A percentile compares a stretch with the other conserved stretches of the same genome.
phyloP scores from a whole-genome alignment of 2,797 vertebrate species.

The Orestias chungarensis region DNA sequence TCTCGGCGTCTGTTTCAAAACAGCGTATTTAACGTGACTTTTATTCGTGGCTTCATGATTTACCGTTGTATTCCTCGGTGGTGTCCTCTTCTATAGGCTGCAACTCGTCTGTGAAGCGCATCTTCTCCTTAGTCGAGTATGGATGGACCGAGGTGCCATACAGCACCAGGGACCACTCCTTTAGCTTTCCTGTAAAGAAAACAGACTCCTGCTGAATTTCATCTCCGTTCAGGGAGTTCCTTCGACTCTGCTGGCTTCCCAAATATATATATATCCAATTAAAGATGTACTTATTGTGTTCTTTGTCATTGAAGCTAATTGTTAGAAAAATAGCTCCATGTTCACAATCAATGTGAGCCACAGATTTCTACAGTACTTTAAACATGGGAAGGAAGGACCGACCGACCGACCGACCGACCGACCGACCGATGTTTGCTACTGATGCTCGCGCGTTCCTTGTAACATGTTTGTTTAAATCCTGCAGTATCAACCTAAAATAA shows the following conservation, averaged over 20 bases:
- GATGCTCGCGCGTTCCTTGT: neutral
- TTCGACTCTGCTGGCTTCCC: neutral
- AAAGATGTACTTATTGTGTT: neutral
- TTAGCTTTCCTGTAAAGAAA: constrained; percentile 91
- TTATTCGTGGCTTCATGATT: constrained; percentile 21
- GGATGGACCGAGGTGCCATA: constrained; percentile 96
- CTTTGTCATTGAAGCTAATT: neutral
- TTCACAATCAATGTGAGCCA: neutral
- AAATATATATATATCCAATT: neutral
- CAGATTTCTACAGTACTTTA: too few relatives aligned
- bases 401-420: too few relatives aligned
- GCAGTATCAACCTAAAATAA: neutral
- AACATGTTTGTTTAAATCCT: neutral
- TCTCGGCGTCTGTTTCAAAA: neutral
- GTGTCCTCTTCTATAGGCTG: constrained; percentile 72
- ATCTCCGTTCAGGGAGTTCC: neutral
- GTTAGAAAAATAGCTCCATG: neutral
- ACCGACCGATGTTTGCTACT: neutral
- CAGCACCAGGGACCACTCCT: constrained; percentile 97
- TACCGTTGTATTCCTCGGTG: constrained; percentile 82
- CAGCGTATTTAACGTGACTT: constrained; percentile 13
- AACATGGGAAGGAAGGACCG: too few relatives aligned
- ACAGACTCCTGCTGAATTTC: constrained; percentile 19
- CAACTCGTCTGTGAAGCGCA: constrained; percentile 83
- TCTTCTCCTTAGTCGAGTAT: constrained; percentile 83